Evolutionary conservation across 2,888 invertebrate species (phyloP).

Genomic region (Dione vanillae): DNA sequence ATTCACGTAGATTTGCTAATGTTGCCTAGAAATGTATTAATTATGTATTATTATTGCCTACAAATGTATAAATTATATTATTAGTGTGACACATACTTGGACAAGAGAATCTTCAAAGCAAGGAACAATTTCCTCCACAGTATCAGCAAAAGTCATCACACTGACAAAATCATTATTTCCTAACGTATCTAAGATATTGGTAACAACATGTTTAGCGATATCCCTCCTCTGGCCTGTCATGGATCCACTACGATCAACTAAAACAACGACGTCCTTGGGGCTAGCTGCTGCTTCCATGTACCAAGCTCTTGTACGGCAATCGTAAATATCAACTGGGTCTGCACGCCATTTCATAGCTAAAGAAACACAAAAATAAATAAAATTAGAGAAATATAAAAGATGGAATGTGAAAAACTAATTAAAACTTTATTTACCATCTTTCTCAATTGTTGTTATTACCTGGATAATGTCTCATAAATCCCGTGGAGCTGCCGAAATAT

Average conservation of each 20-base stretch:
- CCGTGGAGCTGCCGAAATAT: conserved; percentile 98
- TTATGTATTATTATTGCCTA: background rate
- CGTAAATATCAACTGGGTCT: conserved; percentile 95
- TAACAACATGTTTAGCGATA: conserved; percentile 94
- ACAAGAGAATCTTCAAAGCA: conserved; percentile 96
- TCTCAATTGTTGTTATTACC: conserved; percentile 76
- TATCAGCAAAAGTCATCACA: conserved; percentile 95
- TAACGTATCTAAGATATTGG: conserved; percentile 96
- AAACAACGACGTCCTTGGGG: conserved; percentile 95
- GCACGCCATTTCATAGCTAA: conserved; percentile 91
- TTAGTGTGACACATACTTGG: conserved; percentile 85
- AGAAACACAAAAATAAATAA: conserved; percentile 40
- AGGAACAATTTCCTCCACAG: conserved; percentile 91
- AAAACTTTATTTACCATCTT: background rate
- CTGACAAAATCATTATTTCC: conserved; percentile 99
- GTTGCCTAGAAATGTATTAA: conserved; percentile 86
- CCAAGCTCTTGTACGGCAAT: conserved; percentile 97
- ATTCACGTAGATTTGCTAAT: conserved; percentile 91
- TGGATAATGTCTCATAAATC: conserved; percentile 98
- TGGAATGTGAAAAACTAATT: no score
- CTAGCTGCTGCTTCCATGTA: conserved; percentile 99
- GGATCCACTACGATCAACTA: conserved; percentile 95
- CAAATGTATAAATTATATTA: background rate
- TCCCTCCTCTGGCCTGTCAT: conserved; percentile 95
- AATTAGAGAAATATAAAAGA: background rate